Conservation (phyloP, 2,113 vertebrate genomes). For the Cololabis saira region DNA sequence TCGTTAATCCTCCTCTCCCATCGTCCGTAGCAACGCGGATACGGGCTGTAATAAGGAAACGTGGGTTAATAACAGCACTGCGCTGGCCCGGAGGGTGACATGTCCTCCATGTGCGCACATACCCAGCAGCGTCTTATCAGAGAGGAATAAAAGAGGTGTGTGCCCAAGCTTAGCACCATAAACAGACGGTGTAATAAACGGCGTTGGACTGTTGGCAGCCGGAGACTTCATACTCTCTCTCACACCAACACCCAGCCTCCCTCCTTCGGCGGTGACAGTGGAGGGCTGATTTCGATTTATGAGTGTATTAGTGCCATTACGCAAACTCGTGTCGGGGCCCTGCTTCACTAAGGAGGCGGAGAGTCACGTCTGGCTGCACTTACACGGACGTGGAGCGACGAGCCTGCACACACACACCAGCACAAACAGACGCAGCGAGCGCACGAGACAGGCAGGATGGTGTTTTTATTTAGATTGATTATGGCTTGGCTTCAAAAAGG, state of each 20-base stretch:
- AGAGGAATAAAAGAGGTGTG: constrained; percentile 44
- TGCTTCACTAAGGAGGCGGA: constrained; percentile 53
- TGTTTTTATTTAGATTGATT: constrained; percentile 37
- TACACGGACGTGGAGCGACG: constrained; percentile 19
- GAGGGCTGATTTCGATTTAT: constrained; percentile 67
- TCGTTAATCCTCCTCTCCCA: constrained; percentile 67
- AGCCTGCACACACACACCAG: constrained; percentile 23
- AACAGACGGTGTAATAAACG: constrained; percentile 50
- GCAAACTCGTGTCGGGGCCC: constrained; percentile 66
- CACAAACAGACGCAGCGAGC: constrained; percentile 6
- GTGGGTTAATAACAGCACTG: constrained; percentile 59
- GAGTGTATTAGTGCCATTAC: constrained; percentile 72
- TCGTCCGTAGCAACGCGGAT: constrained; percentile 63
- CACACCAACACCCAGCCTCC: constrained; percentile 2
- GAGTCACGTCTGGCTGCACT: constrained; percentile 60
- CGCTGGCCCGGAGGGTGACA: constrained; percentile 51
- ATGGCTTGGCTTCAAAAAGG: neutral
- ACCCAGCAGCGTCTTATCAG: constrained; percentile 39
- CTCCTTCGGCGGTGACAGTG: constrained; percentile 56
- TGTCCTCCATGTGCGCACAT: neutral
- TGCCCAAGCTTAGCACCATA: constrained; percentile 45
- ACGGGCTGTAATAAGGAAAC: constrained; percentile 55
- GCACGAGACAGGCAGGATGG: constrained; percentile 2
- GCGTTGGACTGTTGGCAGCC: constrained; percentile 42
- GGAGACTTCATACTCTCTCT: constrained; percentile 23